Conservation (phyloP, 1,140 invertebrate species). For the Trichonephila clavata region DNA sequence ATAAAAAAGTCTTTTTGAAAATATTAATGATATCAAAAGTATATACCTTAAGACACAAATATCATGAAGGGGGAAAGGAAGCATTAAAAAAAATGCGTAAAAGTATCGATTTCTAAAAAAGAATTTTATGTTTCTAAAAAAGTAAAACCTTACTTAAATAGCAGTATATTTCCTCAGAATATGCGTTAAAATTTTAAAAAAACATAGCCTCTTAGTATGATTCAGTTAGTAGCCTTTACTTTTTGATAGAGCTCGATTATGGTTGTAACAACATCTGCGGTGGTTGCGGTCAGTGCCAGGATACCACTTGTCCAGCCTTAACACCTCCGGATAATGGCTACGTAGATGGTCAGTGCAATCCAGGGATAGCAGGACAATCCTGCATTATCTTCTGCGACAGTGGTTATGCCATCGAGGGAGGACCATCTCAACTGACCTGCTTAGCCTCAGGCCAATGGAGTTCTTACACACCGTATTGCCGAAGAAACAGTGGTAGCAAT, state of each 20-base stretch:
- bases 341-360: conserved; percentile 66
- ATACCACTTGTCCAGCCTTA: conserved; percentile 1
- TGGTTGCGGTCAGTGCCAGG: neutral
- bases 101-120: too few relatives aligned
- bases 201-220: too few relatives aligned
- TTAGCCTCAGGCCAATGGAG: conserved; percentile 66
- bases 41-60: too few relatives aligned
- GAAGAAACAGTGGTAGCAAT: conserved; percentile 57
- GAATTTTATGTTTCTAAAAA: too few relatives aligned
- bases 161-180: too few relatives aligned
- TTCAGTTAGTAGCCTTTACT: too few relatives aligned
- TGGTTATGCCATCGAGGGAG: conserved; percentile 63
- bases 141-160: too few relatives aligned
- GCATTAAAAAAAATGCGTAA: too few relatives aligned
- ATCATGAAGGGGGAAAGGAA: too few relatives aligned
- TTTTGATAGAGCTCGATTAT: conserved; percentile 28
- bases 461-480: conserved; percentile 46
- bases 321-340: conserved; percentile 45
- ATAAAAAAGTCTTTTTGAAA: too few relatives aligned
- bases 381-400: conserved; percentile 66
- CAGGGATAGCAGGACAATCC: conserved; percentile 48
- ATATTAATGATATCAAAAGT: too few relatives aligned
- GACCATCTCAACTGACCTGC: conserved; percentile 45
- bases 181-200: too few relatives aligned
- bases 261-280: conserved; percentile 31